These are phyloP conservation scores for Lasioglossum vierecki DNA, from an alignment of 2,888 invertebrate species.

Conservation along the genomic window DNA sequence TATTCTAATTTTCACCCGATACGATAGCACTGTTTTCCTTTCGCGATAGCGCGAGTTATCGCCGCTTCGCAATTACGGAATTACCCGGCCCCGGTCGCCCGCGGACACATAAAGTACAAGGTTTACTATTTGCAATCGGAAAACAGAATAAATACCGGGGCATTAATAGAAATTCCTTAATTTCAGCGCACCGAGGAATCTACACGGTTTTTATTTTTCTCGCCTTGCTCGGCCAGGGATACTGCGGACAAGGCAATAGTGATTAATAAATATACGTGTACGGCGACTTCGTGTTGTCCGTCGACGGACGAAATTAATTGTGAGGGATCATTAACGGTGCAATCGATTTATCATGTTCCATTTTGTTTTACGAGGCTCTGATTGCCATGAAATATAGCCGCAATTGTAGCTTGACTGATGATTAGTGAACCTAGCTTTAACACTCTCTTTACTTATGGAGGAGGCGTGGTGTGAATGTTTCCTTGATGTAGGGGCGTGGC, in stretches of 20 bases:
- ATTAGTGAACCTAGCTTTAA: background rate
- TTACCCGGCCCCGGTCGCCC: conserved; percentile 32
- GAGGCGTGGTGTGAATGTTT: background rate
- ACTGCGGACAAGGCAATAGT: background rate
- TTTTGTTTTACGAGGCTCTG: background rate
- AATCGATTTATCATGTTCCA: background rate
- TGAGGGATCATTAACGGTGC: background rate
- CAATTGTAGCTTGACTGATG: too few relatives aligned
- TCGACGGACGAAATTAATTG: background rate
- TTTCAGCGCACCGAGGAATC: background rate
- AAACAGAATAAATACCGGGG: background rate
- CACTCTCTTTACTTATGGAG: background rate
- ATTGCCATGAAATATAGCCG: background rate
- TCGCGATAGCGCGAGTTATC: conserved; percentile 28
- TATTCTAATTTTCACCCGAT: conserved; percentile 52
- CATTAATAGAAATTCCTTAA: background rate
- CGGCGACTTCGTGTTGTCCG: background rate
- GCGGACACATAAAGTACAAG: background rate
- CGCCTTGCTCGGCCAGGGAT: background rate
- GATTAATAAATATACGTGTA: background rate
- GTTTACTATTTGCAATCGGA: background rate
- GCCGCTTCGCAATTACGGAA: conserved; percentile 9
- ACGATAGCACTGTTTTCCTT: background rate
- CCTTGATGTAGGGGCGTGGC: background rate
- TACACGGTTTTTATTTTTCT: background rate